Percentiles rank a stretch among this genome's conserved stretches.
phyloP scores from a whole-genome alignment of 2,113 vertebrate genomes.

The zebrafish (Danio rerio) region DNA sequence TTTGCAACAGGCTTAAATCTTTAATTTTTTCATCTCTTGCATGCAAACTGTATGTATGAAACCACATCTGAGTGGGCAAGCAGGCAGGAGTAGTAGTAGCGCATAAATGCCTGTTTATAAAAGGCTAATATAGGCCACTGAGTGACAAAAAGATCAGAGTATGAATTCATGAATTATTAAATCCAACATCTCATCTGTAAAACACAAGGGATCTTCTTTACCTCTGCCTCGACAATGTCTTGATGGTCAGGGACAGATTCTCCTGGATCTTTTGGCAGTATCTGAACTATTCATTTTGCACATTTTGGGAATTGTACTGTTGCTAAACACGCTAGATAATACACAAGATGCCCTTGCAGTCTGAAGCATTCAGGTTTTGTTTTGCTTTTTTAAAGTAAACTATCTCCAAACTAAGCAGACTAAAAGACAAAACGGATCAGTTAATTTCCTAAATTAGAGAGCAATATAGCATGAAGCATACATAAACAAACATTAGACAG shows the following conservation, averaged over 20 bases:
- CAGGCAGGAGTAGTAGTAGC: background rate
- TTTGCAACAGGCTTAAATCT: background rate
- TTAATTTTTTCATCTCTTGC: background rate
- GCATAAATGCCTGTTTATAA: background rate
- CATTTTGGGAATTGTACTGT: background rate
- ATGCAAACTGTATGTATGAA: background rate
- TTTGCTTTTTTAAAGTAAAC: background rate
- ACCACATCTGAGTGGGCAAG: background rate
- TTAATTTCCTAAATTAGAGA: background rate
- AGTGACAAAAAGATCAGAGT: background rate
- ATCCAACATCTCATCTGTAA: background rate
- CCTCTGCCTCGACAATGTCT: background rate
- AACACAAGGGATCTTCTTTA: background rate
- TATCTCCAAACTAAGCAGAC: background rate
- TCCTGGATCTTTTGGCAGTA: background rate
- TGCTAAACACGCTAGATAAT: background rate
- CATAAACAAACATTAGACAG: too few relatives aligned
- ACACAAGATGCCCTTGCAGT: background rate
- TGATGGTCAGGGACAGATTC: constrained; percentile 16
- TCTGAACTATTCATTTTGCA: too few relatives aligned
- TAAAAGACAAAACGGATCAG: background rate
- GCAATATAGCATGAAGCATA: too few relatives aligned
- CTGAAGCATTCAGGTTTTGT: background rate
- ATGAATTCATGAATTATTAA: constrained; percentile 6
- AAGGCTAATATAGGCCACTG: background rate